Base-by-base conservation (phyloP, 1,140 invertebrate genomes). In the Lordiphosa stackelbergi region DNA sequence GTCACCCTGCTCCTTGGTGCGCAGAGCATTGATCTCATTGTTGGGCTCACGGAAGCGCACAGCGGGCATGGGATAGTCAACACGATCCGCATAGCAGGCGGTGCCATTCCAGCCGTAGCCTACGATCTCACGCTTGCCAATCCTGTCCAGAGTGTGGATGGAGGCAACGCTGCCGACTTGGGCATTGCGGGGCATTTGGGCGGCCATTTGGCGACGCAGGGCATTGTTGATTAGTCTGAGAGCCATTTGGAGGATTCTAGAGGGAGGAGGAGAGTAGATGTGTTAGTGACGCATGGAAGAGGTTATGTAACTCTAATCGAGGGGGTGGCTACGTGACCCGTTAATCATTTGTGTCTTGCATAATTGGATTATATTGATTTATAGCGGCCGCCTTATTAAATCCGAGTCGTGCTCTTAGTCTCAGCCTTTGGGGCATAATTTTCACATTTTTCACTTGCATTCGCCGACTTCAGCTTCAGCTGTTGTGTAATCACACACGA, bases 1-100 rank as follows among this genome's bases (percentile, higher is more conserved):
- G 86, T 98, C 97, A 31, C 95, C 96, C 88, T 95, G 96, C 88
- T 99, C 97, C 87, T 98, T 99, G 81, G 96, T 92, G 61, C 92
- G 91, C 38, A 99, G 89, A 31, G 91, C 92, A 86, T 89, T 89
- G 58, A 92, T 88, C 66, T 92, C 91, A 47, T 91, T 89, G 45
- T 88, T 91, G 34, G 90, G 88, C 62, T 91, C 89, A 77, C 92
- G 93, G 90, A 94, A 99, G 55, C 97, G 91, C 57, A 99, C 92
- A 40, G 96, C 95, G n/a, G 98, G 97, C 88, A 95, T 90, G 11
- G 97, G 98, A 83, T 92, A 95, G 71, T 95, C 94, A 5, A 88
- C 41, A 54, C 92, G 88, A 88, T 99, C 98, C 1, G 92, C 88
- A 71, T 99, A 99, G 72, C 83, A 90, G 9, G 93, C 91, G 63